Conservation (phyloP, 2,113 vertebrate genomes). For the Plestiodon gilberti region DNA sequence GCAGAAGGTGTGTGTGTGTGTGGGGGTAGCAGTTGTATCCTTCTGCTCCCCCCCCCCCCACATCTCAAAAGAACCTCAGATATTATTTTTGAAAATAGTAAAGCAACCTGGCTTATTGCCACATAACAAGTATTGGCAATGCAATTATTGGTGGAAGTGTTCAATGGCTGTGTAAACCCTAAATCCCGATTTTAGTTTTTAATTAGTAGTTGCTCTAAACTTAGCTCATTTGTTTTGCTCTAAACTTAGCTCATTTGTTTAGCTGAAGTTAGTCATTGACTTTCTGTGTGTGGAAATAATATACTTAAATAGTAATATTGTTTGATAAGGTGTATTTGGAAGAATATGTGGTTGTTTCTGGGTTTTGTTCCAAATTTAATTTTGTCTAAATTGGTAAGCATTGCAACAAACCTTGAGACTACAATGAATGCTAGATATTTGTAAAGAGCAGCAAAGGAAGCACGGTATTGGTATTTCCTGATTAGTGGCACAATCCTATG, state of each 20-base stretch:
- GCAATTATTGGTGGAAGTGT: background rate
- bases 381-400: accelerated
- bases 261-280: background rate
- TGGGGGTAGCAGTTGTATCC: too few species aligned
- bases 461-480: background rate
- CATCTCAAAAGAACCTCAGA: too few species aligned
- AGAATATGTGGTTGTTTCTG: accelerated
- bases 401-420: background rate
- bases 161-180: background rate
- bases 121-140: accelerated
- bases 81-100: background rate
- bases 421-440: background rate
- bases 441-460: background rate
- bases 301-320: too few species aligned
- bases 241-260: background rate
- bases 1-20: too few species aligned
- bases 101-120: background rate
- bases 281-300: background rate
- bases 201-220: background rate
- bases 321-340: accelerated
- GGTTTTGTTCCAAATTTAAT: background rate
- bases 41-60: too few species aligned
- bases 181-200: background rate
- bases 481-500: background rate
- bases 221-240: background rate